A percentile compares a stretch with the other conserved stretches of the same genome.
These are phyloP conservation scores for Asobara japonica DNA, from an alignment of 1,140 invertebrate genomes.

Conservation along the genomic window DNA sequence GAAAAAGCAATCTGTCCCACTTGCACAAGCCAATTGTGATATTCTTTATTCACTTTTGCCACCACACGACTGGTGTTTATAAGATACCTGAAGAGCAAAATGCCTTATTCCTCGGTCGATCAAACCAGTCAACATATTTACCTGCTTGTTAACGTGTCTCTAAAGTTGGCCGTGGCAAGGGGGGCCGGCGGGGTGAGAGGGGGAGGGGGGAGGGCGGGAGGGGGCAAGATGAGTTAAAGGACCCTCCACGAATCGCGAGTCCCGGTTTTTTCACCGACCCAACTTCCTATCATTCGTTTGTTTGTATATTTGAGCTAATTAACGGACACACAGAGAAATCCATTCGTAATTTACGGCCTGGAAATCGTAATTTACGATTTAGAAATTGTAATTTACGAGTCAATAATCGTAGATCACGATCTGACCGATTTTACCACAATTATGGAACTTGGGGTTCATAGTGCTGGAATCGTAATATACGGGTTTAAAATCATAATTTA, in stretches of 20 bases:
- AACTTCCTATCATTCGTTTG: slow-evolving; percentile 63
- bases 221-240: slow-evolving; percentile 48
- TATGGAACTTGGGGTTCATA: no score
- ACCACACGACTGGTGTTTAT: slow-evolving; percentile 17
- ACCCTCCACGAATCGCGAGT: slow-evolving; percentile 55
- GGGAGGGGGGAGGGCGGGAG: slow-evolving; percentile 45
- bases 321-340: no score
- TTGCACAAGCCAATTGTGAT: background rate
- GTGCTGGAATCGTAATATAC: no score
- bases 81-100: background rate
- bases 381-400: no score
- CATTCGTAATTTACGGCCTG: no score
- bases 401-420: no score
- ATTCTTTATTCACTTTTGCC: background rate
- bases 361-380: no score
- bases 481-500: no score
- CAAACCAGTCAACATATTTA: slow-evolving; percentile 65
- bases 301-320: slow-evolving; percentile 44
- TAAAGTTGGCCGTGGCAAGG: background rate
- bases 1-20: background rate
- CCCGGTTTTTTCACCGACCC: slow-evolving; percentile 37
- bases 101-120: slow-evolving; percentile 11
- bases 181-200: background rate
- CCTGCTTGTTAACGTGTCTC: slow-evolving; percentile 66
- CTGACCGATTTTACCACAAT: no score